Base-by-base conservation (phyloP, 35 echinoderm and acorn worm species). In the Acanthaster planci region DNA sequence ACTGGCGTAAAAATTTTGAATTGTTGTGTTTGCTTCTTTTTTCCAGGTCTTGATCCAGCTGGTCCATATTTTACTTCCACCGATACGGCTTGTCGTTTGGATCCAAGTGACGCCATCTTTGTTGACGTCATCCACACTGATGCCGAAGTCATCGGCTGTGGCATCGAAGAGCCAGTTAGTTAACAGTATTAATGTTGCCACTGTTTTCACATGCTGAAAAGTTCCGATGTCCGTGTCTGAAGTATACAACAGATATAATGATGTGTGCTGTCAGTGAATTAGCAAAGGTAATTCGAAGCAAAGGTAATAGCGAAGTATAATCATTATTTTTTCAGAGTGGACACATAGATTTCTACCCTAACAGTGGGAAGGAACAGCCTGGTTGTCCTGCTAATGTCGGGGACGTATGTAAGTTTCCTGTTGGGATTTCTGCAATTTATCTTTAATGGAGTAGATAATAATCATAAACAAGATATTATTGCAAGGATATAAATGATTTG, bases 291-390 rank as follows among this genome's bases (percentile, higher is more conserved):
- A 4, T 12, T 12, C 42, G 42, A 47, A 4, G 42, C 42, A 47
- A 47, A 47, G 12, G 8, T 5, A 68, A 35, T 23, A 35, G 18
- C 18, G 60, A 68, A 68, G 3, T 5, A 27, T 7, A 35, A 6
- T 27, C 17, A 23, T 18, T 8, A 4, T 68, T 53, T 18, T 47
- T 81, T 47, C 58, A 89, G 87, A 18, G 60, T 19, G 93, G 93
- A 16, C 90, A 97, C 53, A 78, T 87, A 19, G 93, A 97, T 67
- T 97, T 97, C 78, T 97, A 97, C 83, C 93, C 93, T 7, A 97
- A 97, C 39, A 89, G 93, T 36, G 93, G 93, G 1, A 77, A 77
- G 22, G 82, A 97, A 12, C 90, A 92, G 67, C 86, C 93, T 15
- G 89, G 81, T 38, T 97, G 93, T 38, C 78, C 87, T 52, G 23